Percentiles rank a stretch among this genome's conserved stretches.
Evolutionary conservation across 2,888 invertebrate genomes (phyloP).

Genomic region (Dexiosoma caninum): DNA sequence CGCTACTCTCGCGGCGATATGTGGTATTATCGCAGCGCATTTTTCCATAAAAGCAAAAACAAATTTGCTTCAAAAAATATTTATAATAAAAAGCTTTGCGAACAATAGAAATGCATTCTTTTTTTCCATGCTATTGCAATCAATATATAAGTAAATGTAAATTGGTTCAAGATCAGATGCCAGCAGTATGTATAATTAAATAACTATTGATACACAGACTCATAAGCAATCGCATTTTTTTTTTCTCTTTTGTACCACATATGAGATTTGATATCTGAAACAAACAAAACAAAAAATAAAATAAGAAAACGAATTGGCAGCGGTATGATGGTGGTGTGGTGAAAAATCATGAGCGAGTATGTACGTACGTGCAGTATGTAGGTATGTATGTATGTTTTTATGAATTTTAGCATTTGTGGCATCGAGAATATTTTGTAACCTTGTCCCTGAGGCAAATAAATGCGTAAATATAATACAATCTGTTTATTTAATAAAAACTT

Average conservation of each 20-base stretch:
- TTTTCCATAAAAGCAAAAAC: background rate
- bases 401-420: conserved; percentile 48
- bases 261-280: conserved; percentile 52
- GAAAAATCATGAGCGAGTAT: background rate
- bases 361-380: background rate
- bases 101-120: conserved; percentile 25
- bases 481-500: conserved; percentile 14
- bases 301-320: conserved; percentile 31
- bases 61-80: too few species aligned
- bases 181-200: conserved; percentile 45
- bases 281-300: too few species aligned
- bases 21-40: background rate
- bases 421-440: conserved; percentile 39
- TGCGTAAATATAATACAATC: conserved; percentile 46
- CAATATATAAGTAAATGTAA: conserved; percentile 43
- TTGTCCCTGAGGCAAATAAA: conserved; percentile 52
- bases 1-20: too few species aligned
- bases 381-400: background rate
- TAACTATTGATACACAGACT: conserved; percentile 35
- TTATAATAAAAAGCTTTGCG: background rate
- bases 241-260: conserved; percentile 7
- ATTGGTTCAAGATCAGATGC: conserved; percentile 62
- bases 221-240: background rate
- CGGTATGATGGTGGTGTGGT: conserved; percentile 28
- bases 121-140: conserved; percentile 23